Evolutionary conservation across 2,113 vertebrate genomes (phyloP).

Genomic region (Glaucidium brasilianum): DNA sequence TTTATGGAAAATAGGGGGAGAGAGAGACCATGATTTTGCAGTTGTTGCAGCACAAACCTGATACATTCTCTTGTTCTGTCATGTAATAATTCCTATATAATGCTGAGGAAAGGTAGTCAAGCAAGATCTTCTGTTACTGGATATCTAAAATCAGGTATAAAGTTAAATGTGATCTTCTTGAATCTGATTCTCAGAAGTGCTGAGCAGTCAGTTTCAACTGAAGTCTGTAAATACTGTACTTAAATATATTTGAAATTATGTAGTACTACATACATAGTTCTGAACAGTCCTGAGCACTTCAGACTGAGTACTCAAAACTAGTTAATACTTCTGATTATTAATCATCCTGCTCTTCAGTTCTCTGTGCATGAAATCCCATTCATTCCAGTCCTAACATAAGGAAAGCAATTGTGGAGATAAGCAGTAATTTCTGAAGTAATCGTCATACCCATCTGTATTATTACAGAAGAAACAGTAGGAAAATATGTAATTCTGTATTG

Average conservation of each 20-base stretch:
- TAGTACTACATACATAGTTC: not conserved
- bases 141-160: not conserved
- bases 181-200: not conserved
- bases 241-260: not conserved
- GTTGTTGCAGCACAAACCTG: not conserved
- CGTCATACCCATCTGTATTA: not conserved
- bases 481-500: not conserved
- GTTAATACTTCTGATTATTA: not conserved
- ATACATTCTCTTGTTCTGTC: not conserved
- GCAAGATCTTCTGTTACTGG: not conserved
- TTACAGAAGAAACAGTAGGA: not conserved
- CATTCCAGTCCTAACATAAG: not conserved
- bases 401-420: not conserved
- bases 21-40: not conserved
- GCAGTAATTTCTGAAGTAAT: not conserved
- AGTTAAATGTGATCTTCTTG: not conserved
- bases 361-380: not conserved
- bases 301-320: not conserved
- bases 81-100: not conserved
- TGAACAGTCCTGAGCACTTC: not conserved
- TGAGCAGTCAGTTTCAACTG: not conserved
- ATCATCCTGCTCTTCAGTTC: not conserved
- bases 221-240: not conserved
- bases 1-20: not conserved
- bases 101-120: not conserved